Percentiles rank a stretch among this genome's conserved stretches.
phyloP scores from a whole-genome alignment of 2,888 invertebrate species.

The Drosophila aldrichi region DNA sequence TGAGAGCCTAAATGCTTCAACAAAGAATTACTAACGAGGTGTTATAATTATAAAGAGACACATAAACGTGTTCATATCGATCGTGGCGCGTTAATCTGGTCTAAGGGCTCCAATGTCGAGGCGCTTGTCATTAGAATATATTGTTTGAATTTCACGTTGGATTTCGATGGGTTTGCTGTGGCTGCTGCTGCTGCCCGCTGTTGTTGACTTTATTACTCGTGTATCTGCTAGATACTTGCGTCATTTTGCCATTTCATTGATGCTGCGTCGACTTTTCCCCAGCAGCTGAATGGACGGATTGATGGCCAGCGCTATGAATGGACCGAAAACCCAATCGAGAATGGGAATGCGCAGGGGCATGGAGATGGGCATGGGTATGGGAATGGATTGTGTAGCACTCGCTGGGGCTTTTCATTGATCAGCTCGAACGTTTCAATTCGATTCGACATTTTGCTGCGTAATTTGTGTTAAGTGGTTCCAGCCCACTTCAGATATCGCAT shows the following conservation, averaged over 20 bases:
- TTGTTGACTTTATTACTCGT: constrained; percentile 71
- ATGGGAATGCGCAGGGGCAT: constrained; percentile 12
- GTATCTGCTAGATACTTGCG: constrained; percentile 49
- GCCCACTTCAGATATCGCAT: constrained; percentile 71
- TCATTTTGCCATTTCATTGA: constrained; percentile 72
- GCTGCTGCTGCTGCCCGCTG: constrained; percentile 2
- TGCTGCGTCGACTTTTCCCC: constrained; percentile 39
- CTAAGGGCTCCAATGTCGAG: constrained; percentile 48
- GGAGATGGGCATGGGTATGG: background rate
- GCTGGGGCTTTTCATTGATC: constrained; percentile 69
- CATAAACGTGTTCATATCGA: constrained; percentile 59
- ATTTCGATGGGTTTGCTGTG: constrained; percentile 27
- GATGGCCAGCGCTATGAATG: constrained; percentile 26
- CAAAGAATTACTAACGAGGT: constrained; percentile 81
- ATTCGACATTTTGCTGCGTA: constrained; percentile 83
- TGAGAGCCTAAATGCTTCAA: constrained; percentile 68
- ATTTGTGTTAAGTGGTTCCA: constrained; percentile 84
- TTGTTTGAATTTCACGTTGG: constrained; percentile 55
- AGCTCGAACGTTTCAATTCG: constrained; percentile 73
- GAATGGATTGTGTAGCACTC: constrained; percentile 17
- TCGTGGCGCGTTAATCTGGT: constrained; percentile 59
- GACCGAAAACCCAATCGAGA: constrained; percentile 16
- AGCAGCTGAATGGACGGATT: constrained; percentile 47
- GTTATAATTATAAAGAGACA: constrained; percentile 75
- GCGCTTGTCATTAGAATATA: constrained; percentile 81